Percentiles rank a stretch among this genome's conserved stretches.
phyloP scores from a whole-genome alignment of 2,888 invertebrate species.

The Pollenia griseotomentosa region DNA sequence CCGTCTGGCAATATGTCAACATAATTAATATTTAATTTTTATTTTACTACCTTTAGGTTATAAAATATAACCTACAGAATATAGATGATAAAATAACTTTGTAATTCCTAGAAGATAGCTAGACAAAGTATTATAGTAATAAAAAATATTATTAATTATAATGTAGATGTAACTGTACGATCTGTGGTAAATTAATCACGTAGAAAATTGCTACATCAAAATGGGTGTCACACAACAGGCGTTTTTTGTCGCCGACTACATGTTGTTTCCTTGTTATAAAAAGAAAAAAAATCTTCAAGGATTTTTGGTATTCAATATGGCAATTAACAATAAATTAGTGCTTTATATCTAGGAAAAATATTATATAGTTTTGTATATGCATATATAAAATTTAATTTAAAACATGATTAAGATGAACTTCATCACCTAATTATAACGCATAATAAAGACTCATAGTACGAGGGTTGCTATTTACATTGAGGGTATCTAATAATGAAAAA shows the following conservation, averaged over 20 bases:
- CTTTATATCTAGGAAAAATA: not conserved
- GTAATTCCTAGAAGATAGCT: conserved; percentile 18
- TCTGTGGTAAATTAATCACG: conserved; percentile 60
- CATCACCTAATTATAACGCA: not conserved
- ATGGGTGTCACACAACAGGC: conserved; percentile 61
- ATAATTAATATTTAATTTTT: conserved; percentile 82
- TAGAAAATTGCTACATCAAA: conserved; percentile 64
- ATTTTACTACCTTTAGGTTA: conserved; percentile 43
- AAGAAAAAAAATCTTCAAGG: conserved; percentile 23
- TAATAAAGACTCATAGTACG: too few relatives aligned
- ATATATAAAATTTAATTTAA: too few relatives aligned
- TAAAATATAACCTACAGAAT: not conserved
- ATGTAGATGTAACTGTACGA: conserved; percentile 52
- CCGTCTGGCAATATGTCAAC: conserved; percentile 79
- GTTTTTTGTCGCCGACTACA: conserved; percentile 44
- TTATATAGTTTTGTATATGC: not conserved
- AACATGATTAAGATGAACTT: not conserved
- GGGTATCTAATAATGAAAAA: too few relatives aligned
- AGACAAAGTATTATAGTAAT: not conserved
- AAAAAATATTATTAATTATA: conserved; percentile 27
- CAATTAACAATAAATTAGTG: conserved; percentile 11
- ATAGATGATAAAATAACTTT: conserved; percentile 5
- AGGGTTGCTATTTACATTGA: too few relatives aligned
- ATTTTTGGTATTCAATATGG: conserved; percentile 5
- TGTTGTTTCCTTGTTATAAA: not conserved